These are phyloP conservation scores for Sclerurus mexicanus DNA, from an alignment of 2,113 vertebrate genomes.

Conservation along the genomic window DNA sequence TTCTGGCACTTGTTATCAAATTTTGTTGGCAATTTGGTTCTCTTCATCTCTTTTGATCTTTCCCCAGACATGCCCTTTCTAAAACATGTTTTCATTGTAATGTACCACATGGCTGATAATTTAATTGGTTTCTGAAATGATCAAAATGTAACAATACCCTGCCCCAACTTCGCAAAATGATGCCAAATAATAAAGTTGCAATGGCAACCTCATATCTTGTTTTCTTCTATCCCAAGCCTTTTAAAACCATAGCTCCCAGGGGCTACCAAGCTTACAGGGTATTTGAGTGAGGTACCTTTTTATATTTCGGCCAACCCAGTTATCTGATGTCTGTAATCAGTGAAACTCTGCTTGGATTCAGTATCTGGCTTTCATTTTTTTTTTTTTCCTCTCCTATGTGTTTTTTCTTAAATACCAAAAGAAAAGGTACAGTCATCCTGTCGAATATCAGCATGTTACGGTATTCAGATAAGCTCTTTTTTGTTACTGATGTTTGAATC, in stretches of 20 bases:
- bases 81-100: not conserved
- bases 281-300: not conserved
- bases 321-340: not conserved
- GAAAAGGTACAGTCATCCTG: not conserved
- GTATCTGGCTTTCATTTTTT: not conserved
- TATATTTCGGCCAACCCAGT: not conserved
- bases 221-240: not conserved
- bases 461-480: not conserved
- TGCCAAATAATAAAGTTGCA: not conserved
- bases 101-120: not conserved
- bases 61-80: not conserved
- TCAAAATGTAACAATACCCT: not conserved
- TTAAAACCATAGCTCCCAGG: fast-evolving
- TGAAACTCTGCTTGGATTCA: not conserved
- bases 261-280: not conserved
- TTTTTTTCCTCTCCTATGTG: not conserved
- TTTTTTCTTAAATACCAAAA: not conserved
- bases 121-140: not conserved
- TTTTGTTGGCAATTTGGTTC: not conserved
- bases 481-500: not conserved
- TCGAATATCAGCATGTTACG: not conserved
- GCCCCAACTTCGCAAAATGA: not conserved
- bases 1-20: not conserved
- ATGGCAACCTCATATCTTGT: not conserved
- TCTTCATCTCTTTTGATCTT: not conserved